phyloP scores from a whole-genome alignment of 2,888 invertebrate species.

The Merodon equestris region DNA sequence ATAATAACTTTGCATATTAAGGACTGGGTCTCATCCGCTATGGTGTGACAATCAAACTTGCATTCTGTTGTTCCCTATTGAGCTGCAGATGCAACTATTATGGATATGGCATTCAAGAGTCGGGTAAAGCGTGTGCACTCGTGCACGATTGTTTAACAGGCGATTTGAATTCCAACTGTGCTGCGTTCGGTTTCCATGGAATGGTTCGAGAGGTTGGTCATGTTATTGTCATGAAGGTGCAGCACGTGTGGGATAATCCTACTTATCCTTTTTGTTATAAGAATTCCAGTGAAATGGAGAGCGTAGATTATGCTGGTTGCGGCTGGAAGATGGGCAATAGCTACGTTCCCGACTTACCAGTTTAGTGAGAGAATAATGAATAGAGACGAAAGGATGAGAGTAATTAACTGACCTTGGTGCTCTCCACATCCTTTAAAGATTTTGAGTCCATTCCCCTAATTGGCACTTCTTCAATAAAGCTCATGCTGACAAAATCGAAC shows the following conservation, averaged over 20 bases:
- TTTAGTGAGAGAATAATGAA: too few relatives aligned
- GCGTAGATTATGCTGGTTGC: not conserved
- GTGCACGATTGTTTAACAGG: not conserved
- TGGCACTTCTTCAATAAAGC: too few relatives aligned
- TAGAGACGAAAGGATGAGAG: too few relatives aligned
- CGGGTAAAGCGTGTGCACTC: not conserved
- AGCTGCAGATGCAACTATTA: conserved; percentile 18
- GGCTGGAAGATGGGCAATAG: too few relatives aligned
- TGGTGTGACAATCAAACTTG: conserved; percentile 12
- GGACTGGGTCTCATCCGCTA: not conserved
- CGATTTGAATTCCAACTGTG: conserved; percentile 2
- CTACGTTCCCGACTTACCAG: too few relatives aligned
- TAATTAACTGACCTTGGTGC: too few relatives aligned
- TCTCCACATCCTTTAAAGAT: too few relatives aligned
- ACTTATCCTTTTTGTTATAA: not conserved
- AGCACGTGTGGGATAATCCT: not conserved
- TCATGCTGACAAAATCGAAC: too few relatives aligned
- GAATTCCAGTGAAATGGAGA: conserved; percentile 10
- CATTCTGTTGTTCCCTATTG: conserved; percentile 2
- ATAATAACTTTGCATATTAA: conserved; percentile 12
- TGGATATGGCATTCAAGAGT: conserved; percentile 7
- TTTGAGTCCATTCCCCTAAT: too few relatives aligned
- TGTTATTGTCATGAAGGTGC: not conserved
- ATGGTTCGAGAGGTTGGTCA: not conserved
- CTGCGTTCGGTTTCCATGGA: not conserved